Evolutionary conservation across 2,888 invertebrate species (phyloP).

Genomic region (Hypolimnas misippus): DNA sequence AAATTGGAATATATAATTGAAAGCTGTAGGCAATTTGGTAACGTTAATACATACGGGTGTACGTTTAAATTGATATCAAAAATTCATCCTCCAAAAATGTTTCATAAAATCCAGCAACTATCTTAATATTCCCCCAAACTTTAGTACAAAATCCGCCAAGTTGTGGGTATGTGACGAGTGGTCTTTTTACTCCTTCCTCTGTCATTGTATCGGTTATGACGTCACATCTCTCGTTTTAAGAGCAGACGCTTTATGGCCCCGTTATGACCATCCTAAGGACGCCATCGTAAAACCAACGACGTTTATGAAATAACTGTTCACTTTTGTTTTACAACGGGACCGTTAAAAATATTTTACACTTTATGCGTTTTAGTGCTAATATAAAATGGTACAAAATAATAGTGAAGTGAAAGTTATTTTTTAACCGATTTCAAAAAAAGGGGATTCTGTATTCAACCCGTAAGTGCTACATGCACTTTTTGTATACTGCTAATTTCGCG

Average conservation of each 20-base stretch:
- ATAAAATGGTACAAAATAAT: background rate
- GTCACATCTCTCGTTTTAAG: constrained; percentile 31
- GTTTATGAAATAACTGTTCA: constrained; percentile 37
- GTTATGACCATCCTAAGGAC: constrained; percentile 35
- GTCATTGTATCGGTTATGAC: constrained; percentile 32
- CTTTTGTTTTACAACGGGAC: constrained; percentile 37
- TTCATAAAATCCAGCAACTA: too few relatives aligned
- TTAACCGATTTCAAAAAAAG: too few relatives aligned
- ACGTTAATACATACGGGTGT: too few relatives aligned
- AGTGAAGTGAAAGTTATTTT: background rate
- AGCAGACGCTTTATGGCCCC: constrained; percentile 29
- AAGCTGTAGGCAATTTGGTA: too few relatives aligned
- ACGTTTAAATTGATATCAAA: too few relatives aligned
- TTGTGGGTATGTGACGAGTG: too few relatives aligned
- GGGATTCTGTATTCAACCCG: too few relatives aligned
- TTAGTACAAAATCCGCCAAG: too few relatives aligned
- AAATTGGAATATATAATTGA: too few relatives aligned
- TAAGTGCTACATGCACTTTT: too few relatives aligned
- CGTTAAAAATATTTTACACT: constrained; percentile 37
- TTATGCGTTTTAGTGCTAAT: constrained; percentile 30
- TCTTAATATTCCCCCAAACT: background rate
- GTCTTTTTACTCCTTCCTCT: constrained; percentile 3
- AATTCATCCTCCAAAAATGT: too few relatives aligned
- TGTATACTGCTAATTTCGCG: too few relatives aligned
- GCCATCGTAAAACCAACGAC: constrained; percentile 31